Evolutionary conservation across 2,888 invertebrate species (phyloP), one percentile per base, ranked within the genome.

Genomic region (Anticlea derivata): DNA sequence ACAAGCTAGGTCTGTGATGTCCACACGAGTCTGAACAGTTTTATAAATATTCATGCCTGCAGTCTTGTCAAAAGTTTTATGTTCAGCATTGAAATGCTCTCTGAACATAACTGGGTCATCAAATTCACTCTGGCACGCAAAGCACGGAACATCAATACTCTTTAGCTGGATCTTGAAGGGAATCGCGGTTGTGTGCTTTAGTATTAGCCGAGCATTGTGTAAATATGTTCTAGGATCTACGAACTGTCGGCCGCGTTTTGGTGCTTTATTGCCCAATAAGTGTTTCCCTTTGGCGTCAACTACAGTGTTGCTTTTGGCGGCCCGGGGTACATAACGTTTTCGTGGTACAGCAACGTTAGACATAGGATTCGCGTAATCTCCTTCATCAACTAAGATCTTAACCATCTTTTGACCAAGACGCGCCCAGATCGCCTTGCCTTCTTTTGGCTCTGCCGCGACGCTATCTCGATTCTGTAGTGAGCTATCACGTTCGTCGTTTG

Each of bases 1-100:
- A 34, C 63, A 63, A 6, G 46, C 30, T 5, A 63, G 12, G 20
- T 60, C 46, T 0, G 58, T 57, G 7, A 58, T 50, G 24, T 63
- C 63, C 0, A 50, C 58, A 5, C 57, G 46, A 3, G 51, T 47
- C 30, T 51, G 46, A 8, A 46, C 20, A 8, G 17, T 41, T 12
- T 46, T 51, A 31, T 31, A 20, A 10, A 41, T 39, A 26, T 50
- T 41, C 29, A 50, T 50, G 17, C 58, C 49, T 27, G 46, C 50
- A 7, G 46, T 31, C 34, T 46, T 51, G 29, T 61, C 59, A 3
- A 53, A 44, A 7, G 22, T 47, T 29, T 27, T 30, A 27, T 65
- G 65, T 22, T 58, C 51, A 10, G 33, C 30, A 12, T 55, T 37
- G 26, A 59, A 43, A 38, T 65, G 65, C 1, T 37, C 30, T 34